These are phyloP conservation scores for Diplodus sargus DNA, from an alignment of 2,797 vertebrate species.

Conservation along the genomic window DNA sequence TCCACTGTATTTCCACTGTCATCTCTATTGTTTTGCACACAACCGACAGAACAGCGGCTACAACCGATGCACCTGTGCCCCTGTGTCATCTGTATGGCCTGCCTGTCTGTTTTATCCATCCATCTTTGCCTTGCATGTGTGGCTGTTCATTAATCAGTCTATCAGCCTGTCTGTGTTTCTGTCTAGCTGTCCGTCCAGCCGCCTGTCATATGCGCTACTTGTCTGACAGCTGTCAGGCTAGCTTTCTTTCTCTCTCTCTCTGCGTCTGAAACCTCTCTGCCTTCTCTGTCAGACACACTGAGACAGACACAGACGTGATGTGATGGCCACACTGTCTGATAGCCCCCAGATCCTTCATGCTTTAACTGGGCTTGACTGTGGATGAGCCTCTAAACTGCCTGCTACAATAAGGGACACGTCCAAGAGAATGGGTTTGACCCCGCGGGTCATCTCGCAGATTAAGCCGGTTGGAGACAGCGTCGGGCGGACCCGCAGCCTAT, in stretches of 20 bases:
- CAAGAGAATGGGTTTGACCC: conserved; percentile 84
- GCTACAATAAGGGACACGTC: conserved; percentile 83
- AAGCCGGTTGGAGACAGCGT: conserved; percentile 66
- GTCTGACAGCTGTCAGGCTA: conserved; percentile 76
- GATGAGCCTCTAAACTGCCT: conserved; percentile 81
- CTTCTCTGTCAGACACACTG: conserved; percentile 73
- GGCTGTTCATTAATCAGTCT: conserved; percentile 55
- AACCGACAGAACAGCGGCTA: conserved; percentile 47
- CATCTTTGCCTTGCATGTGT: conserved; percentile 7
- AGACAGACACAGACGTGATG: conserved; percentile 79
- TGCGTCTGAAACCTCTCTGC: conserved; percentile 63
- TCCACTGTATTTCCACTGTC: conserved; percentile 60
- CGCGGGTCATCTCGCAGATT: conserved; percentile 76
- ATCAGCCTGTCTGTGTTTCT: conserved; percentile 44
- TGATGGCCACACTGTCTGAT: conserved; percentile 82
- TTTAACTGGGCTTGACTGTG: conserved; percentile 82
- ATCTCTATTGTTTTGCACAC: conserved; percentile 69
- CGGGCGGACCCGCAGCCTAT: conserved; percentile 50
- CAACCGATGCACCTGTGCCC: conserved; percentile 70
- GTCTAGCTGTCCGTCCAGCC: conserved; percentile 57
- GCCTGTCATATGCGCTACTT: conserved; percentile 65
- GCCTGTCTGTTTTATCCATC: conserved; percentile 23
- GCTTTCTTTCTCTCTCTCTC: conserved; percentile 20
- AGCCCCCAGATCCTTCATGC: conserved; percentile 77
- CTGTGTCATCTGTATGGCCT: conserved; percentile 35